These are phyloP conservation scores for Euschistus heros DNA, from an alignment of 1,140 invertebrate genomes.

Conservation along the genomic window DNA sequence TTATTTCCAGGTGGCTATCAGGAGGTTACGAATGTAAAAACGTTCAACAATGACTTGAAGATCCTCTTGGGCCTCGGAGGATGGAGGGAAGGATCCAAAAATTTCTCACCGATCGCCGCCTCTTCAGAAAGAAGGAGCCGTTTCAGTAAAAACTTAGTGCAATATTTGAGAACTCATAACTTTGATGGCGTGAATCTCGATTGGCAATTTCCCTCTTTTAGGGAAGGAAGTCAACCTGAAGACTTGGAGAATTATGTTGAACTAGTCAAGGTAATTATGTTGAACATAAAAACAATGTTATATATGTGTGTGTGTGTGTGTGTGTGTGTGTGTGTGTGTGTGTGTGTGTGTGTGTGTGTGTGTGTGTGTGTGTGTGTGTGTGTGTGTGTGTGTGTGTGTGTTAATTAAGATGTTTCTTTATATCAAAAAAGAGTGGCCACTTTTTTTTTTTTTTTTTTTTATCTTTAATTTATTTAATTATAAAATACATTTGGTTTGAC, in stretches of 20 bases:
- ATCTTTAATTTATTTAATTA: no score
- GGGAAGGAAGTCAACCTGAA: slow-evolving; percentile 15
- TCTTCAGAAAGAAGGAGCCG: slow-evolving; percentile 51
- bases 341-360: no score
- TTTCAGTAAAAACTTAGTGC: slow-evolving; percentile 59
- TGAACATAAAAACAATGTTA: not conserved
- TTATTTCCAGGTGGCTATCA: slow-evolving; percentile 12
- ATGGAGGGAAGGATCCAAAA: slow-evolving; percentile 79
- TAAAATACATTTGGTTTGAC: no score
- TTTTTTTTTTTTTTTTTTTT: no score
- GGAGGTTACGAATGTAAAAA: slow-evolving; percentile 13
- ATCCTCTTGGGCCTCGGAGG: slow-evolving; percentile 73
- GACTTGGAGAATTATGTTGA: slow-evolving; percentile 26
- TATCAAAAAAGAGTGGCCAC: no score
- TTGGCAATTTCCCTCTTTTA: slow-evolving; percentile 70
- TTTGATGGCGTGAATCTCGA: slow-evolving; percentile 83
- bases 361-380: no score
- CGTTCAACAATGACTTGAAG: slow-evolving; percentile 38
- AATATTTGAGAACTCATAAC: slow-evolving; percentile 66
- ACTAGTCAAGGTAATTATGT: slow-evolving; percentile 22
- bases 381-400: no score
- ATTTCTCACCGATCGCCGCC: slow-evolving; percentile 71
- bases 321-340: no score
- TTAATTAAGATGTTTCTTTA: no score
- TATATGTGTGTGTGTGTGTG: not conserved